Conservation (phyloP, 2,797 vertebrate species). For the Eptatretus atami region DNA sequence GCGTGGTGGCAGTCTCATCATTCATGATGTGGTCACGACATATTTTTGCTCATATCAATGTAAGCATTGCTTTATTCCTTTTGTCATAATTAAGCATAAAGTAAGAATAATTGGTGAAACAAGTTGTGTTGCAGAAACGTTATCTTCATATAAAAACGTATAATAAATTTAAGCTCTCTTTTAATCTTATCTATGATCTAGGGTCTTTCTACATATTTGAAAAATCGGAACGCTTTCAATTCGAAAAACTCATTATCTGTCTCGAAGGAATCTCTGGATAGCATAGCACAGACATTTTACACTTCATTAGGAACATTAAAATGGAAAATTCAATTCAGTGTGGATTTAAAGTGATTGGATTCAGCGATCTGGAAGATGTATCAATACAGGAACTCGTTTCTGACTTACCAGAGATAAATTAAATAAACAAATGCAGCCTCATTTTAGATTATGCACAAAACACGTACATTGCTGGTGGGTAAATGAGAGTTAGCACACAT, state of each 20-base stretch:
- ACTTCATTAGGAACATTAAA: constrained; percentile 3
- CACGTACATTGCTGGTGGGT: too few relatives aligned
- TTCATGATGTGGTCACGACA: too few relatives aligned
- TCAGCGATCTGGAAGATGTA: constrained; percentile 5
- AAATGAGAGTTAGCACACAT: too few relatives aligned
- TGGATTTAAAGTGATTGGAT: constrained; percentile 5
- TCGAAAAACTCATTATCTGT: constrained; percentile 5
- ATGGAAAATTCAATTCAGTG: constrained; percentile 3
- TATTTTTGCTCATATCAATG: too few relatives aligned
- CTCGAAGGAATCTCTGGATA: not conserved
- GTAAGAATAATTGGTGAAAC: too few relatives aligned
- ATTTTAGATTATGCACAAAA: not conserved
- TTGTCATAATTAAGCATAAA: too few relatives aligned
- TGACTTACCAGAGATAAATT: constrained; percentile 2
- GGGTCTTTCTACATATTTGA: not conserved
- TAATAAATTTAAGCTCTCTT: too few relatives aligned
- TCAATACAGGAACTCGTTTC: constrained; percentile 4
- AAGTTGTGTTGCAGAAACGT: too few relatives aligned
- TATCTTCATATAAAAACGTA: too few relatives aligned
- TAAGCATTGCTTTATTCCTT: too few relatives aligned
- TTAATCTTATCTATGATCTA: too few relatives aligned
- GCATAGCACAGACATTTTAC: constrained; percentile 4
- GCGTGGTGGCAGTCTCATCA: too few relatives aligned
- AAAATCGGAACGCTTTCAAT: constrained; percentile 5
- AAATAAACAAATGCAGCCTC: constrained; percentile 2